Percentiles rank a stretch among this genome's conserved stretches.
Conservation (phyloP, 2,113 vertebrate species). For the Grammomys surdaster region DNA sequence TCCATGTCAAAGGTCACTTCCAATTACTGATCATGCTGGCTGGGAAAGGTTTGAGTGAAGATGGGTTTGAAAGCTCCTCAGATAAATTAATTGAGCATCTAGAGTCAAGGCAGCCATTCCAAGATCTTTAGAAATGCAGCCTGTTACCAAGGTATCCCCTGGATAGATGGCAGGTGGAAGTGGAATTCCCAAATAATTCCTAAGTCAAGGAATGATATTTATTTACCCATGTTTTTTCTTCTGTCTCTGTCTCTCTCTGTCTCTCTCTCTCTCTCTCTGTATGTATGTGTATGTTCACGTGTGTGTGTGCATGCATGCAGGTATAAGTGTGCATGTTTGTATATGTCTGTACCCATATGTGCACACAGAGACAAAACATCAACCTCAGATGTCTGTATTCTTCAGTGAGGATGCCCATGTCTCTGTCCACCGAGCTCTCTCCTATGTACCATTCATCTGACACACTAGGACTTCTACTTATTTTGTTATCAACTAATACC, state of each 20-base stretch:
- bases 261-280: too few species aligned
- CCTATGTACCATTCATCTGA: background rate
- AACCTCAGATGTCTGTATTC: background rate
- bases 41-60: background rate
- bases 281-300: background rate
- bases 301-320: background rate
- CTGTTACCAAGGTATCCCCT: background rate
- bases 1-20: background rate
- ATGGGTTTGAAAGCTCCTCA: background rate
- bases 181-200: background rate
- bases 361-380: background rate
- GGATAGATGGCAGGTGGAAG: background rate
- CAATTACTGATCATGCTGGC: background rate
- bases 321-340: background rate
- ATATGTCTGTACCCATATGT: too few species aligned
- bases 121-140: background rate
- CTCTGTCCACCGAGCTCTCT: background rate
- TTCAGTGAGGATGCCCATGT: background rate
- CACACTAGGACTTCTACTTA: background rate
- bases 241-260: accelerated
- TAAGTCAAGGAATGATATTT: background rate
- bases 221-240: background rate
- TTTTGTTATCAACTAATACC: background rate
- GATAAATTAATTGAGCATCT: background rate
- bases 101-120: background rate